Conservation (phyloP, 2,797 vertebrate genomes). For the Neostethus bicornis region DNA sequence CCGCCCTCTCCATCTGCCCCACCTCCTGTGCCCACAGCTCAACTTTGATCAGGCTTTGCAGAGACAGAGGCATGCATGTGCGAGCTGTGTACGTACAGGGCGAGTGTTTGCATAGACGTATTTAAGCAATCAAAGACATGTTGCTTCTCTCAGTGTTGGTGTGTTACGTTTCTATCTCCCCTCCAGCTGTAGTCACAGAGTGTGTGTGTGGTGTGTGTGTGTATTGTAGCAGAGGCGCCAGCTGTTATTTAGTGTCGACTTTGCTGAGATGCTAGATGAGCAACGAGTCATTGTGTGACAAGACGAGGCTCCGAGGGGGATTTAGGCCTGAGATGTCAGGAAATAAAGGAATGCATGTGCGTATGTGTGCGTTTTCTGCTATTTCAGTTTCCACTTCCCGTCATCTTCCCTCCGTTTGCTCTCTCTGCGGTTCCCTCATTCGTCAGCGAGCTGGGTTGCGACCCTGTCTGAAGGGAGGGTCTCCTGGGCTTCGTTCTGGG, state of each 20-base stretch:
- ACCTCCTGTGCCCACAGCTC: constrained; percentile 77
- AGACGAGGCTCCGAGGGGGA: constrained; percentile 66
- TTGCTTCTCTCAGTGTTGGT: constrained; percentile 54
- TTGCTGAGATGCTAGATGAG: constrained; percentile 69
- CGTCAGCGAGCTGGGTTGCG: constrained; percentile 74
- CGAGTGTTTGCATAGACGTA: constrained; percentile 60
- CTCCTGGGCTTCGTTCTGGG: constrained; percentile 69
- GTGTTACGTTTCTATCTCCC: constrained; percentile 62
- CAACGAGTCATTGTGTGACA: constrained; percentile 69
- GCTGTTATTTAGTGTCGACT: constrained; percentile 59
- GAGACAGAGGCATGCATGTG: constrained; percentile 53
- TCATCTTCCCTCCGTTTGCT: constrained; percentile 67
- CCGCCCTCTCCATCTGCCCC: constrained; percentile 76
- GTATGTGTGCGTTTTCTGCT: constrained; percentile 35
- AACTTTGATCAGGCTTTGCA: constrained; percentile 77
- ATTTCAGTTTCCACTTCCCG: constrained; percentile 59
- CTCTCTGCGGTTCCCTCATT: constrained; percentile 70
- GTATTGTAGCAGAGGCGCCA: constrained; percentile 53
- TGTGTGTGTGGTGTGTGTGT: constrained; percentile 19
- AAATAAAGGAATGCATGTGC: constrained; percentile 27
- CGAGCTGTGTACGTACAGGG: constrained; percentile 45
- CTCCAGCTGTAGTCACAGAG: constrained; percentile 68
- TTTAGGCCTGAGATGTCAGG: constrained; percentile 65
- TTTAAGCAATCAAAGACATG: constrained; percentile 75
- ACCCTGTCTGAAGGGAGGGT: constrained; percentile 74